Conservation (phyloP, 2,113 vertebrate species). For the Heterocephalus glaber region DNA sequence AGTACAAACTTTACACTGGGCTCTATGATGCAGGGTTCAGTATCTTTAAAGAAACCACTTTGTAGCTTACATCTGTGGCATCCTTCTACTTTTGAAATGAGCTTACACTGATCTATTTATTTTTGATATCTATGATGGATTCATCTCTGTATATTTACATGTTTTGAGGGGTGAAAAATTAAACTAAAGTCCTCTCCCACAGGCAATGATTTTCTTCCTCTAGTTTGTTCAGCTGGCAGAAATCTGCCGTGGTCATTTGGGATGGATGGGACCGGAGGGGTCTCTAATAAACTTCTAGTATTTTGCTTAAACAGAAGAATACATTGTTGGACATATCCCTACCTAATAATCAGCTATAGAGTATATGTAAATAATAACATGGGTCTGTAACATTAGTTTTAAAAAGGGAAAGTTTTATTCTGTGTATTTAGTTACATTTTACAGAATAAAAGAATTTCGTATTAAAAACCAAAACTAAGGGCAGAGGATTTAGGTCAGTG, state of each 20-base stretch:
- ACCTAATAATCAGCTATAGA: constrained; percentile 80
- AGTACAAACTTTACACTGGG: background rate
- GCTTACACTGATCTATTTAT: background rate
- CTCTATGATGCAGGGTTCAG: constrained; percentile 57
- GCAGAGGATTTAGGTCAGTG: no score
- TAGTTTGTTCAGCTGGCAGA: background rate
- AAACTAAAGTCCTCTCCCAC: background rate
- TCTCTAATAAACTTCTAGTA: background rate
- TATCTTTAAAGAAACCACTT: constrained; percentile 64
- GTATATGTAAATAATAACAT: constrained; percentile 83
- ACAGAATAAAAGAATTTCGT: constrained; percentile 84
- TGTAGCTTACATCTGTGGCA: constrained; percentile 82
- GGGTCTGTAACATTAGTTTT: constrained; percentile 85
- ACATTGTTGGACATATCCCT: constrained; percentile 71
- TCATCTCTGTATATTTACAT: constrained; percentile 24
- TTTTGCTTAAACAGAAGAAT: constrained; percentile 64
- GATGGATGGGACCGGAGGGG: constrained; percentile 39
- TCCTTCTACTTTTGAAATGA: constrained; percentile 64
- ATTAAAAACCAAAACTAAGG: constrained; percentile 81
- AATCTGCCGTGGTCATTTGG: background rate
- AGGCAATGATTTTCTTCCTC: background rate
- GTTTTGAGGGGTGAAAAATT: background rate
- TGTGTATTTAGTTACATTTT: constrained; percentile 96
- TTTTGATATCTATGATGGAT: constrained; percentile 61
- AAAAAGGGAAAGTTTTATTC: constrained; percentile 89